Percentiles rank a stretch among this genome's conserved stretches.
Conservation (phyloP, 2,888 invertebrate genomes). For the Apotomis capreana region DNA sequence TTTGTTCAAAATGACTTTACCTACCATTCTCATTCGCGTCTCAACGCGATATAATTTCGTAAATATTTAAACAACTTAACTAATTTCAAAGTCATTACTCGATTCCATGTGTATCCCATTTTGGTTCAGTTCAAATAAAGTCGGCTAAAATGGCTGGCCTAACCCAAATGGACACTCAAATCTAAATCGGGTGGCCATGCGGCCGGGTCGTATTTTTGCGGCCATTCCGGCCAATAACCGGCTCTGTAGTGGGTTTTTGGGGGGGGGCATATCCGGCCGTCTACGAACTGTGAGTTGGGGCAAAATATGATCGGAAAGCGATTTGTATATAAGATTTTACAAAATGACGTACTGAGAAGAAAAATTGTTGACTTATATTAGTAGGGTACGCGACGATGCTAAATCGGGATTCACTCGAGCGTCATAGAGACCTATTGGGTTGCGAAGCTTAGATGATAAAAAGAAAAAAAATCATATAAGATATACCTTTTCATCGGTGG, state of each 20-base stretch:
- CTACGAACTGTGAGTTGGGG: slow-evolving; percentile 1
- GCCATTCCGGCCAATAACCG: slow-evolving; percentile 66
- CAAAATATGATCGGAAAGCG: slow-evolving; percentile 10
- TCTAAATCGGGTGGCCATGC: slow-evolving; percentile 66
- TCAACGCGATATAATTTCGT: no score
- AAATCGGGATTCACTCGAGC: no score
- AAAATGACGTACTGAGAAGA: no score
- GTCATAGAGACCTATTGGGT: no score
- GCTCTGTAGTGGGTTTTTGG: slow-evolving; percentile 60
- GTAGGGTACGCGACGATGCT: no score
- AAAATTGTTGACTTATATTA: no score
- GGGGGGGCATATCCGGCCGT: slow-evolving; percentile 55
- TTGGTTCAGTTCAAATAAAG: slow-evolving; percentile 9
- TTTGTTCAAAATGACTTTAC: no score
- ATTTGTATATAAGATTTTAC: background rate
- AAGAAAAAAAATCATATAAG: no score
- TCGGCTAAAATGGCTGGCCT: slow-evolving; percentile 51
- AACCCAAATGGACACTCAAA: slow-evolving; percentile 60
- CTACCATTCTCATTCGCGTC: no score
- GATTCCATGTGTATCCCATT: slow-evolving; percentile 3
- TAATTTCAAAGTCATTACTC: background rate
- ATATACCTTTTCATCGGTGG: no score
- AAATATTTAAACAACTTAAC: no score
- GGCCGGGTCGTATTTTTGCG: slow-evolving; percentile 67
- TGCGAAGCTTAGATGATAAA: no score